Evolutionary conservation across 2,888 invertebrate species (phyloP).

Genomic region (Drosophila parthenogenetica): DNA sequence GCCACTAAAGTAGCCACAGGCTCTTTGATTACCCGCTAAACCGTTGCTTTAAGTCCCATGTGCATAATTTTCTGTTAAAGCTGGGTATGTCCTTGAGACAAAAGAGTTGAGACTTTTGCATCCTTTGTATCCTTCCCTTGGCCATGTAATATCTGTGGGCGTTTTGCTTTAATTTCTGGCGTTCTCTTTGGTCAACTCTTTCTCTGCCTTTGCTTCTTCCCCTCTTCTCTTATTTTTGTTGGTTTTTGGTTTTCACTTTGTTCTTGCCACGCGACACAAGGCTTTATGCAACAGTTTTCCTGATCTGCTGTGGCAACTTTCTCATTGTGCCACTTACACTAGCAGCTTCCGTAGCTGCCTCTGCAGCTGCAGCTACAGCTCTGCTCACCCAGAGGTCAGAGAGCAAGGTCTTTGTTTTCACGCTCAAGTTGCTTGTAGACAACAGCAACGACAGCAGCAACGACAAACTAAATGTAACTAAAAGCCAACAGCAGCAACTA

Average conservation of each 20-base stretch:
- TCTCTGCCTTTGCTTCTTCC: background rate
- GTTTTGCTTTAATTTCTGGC: conserved; percentile 28
- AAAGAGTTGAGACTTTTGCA: conserved; percentile 26
- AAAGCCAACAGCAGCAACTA: conserved; percentile 45
- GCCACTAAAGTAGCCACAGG: background rate
- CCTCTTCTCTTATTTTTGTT: conserved; percentile 20
- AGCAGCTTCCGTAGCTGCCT: conserved; percentile 14
- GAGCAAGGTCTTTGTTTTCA: conserved; percentile 54
- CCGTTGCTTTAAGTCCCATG: background rate
- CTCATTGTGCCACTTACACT: conserved; percentile 43
- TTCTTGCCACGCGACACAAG: conserved; percentile 15
- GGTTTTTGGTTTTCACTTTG: conserved; percentile 46
- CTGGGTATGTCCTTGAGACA: conserved; percentile 30
- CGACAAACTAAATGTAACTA: conserved; percentile 63
- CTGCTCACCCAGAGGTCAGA: conserved; percentile 26
- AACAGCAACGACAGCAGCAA: conserved; percentile 24
- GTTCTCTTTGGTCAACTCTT: conserved; percentile 11
- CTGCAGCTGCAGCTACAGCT: background rate
- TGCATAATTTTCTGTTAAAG: conserved; percentile 12
- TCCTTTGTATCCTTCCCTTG: conserved; percentile 2
- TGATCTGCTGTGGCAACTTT: conserved; percentile 30
- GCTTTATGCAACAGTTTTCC: conserved; percentile 55
- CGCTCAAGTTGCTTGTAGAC: conserved; percentile 49
- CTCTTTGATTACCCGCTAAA: background rate
- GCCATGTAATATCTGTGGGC: conserved; percentile 3